Conservation (phyloP, 1,140 invertebrate genomes). For the Aphelinus atriplicis region DNA sequence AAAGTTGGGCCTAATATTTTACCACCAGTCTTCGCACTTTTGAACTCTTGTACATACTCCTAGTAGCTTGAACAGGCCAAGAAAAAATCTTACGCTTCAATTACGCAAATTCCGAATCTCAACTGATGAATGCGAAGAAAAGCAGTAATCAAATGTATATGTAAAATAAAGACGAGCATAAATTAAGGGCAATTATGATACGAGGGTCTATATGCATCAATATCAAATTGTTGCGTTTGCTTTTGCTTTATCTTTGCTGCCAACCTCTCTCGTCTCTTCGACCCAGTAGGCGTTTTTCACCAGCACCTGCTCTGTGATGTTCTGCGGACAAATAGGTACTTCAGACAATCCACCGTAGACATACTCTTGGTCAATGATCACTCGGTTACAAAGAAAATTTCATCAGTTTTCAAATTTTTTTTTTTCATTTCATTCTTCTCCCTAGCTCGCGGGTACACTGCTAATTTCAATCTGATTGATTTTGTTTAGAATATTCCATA, state of each 20-base stretch:
- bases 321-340: slow-evolving; percentile 74
- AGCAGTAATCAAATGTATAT: slow-evolving; percentile 13
- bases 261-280: slow-evolving; percentile 88
- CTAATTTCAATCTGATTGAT: no score
- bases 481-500: no score
- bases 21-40: slow-evolving; percentile 21
- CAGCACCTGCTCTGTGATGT: slow-evolving; percentile 93
- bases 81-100: no score
- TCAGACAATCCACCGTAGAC: slow-evolving; percentile 52
- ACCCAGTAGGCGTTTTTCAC: slow-evolving; percentile 93
- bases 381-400: no score
- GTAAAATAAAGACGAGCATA: slow-evolving; percentile 33
- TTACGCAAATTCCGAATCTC: no score
- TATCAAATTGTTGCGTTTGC: slow-evolving; percentile 51
- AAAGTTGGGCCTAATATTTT: slow-evolving; percentile 55
- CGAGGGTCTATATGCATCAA: slow-evolving; percentile 60
- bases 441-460: no score
- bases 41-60: slow-evolving; percentile 6
- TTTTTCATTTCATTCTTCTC: no score
- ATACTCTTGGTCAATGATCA: no score
- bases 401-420: no score
- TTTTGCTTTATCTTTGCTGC: slow-evolving; percentile 55
- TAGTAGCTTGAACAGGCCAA: background rate
- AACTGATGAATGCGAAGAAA: slow-evolving; percentile 31
- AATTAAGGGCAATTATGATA: slow-evolving; percentile 44